These are phyloP conservation scores for Rhabditoides inermis DNA, from an alignment of 2,888 invertebrate species.

Conservation along the genomic window DNA sequence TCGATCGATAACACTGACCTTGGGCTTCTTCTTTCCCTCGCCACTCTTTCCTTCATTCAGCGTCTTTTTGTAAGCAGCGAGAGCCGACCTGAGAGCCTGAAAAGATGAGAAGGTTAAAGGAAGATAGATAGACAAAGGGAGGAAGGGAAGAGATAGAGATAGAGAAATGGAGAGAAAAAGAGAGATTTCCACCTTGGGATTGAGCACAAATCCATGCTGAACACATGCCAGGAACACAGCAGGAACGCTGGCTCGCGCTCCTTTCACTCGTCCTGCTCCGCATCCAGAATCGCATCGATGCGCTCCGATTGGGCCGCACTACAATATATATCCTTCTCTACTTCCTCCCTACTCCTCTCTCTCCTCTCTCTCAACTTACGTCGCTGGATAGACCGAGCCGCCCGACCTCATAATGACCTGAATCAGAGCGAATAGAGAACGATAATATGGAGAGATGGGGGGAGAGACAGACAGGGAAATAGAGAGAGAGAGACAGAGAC, in stretches of 20 bases:
- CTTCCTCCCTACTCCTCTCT: no score
- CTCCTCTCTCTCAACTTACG: no score
- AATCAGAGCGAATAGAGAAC: no score
- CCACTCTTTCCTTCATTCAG: neutral
- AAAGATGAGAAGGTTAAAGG: neutral
- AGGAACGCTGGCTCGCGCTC: neutral
- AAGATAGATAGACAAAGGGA: neutral
- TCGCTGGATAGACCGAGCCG: no score
- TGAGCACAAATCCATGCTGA: neutral
- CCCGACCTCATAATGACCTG: no score
- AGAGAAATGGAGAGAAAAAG: neutral
- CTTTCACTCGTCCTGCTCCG: neutral
- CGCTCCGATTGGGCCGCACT: no score
- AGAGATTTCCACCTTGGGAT: conserved; percentile 1
- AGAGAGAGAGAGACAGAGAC: no score
- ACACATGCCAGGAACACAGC: neutral
- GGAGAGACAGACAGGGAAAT: no score
- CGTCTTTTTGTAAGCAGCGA: neutral
- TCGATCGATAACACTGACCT: neutral
- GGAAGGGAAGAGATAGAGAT: neutral
- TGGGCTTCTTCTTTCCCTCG: neutral
- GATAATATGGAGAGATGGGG: no score
- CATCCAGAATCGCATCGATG: no score
- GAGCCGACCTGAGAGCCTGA: neutral
- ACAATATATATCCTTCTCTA: no score